A percentile compares a stretch with the other conserved stretches of the same genome.
Evolutionary conservation across 2,113 vertebrate genomes (phyloP).

Genomic region (Sinocyclocheilus maitianheensis): DNA sequence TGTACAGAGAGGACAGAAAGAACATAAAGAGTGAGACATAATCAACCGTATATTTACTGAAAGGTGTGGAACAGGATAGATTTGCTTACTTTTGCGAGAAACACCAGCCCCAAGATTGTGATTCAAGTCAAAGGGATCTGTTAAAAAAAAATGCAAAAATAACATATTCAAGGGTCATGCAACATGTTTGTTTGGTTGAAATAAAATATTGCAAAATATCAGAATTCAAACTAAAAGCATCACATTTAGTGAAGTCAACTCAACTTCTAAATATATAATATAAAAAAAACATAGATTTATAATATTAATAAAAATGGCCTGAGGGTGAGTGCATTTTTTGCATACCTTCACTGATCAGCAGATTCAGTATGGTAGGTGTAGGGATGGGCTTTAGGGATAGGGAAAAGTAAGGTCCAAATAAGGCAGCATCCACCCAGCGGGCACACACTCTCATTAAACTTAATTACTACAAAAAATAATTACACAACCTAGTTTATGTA

Average conservation of each 20-base stretch:
- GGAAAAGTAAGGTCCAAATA: too few relatives aligned
- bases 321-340: too few relatives aligned
- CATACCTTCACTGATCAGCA: too few relatives aligned
- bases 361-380: too few relatives aligned
- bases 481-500: too few relatives aligned
- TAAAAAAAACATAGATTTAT: too few relatives aligned
- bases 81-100: slow-evolving; percentile 93
- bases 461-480: too few relatives aligned
- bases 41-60: neutral
- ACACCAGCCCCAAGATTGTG: slow-evolving; percentile 99
- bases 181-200: neutral
- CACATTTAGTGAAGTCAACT: neutral
- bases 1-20: slow-evolving; percentile 68
- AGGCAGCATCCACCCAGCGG: too few relatives aligned
- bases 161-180: too few relatives aligned
- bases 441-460: too few relatives aligned
- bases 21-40: neutral
- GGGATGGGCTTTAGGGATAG: too few relatives aligned
- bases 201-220: neutral
- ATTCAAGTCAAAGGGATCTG: slow-evolving; percentile 98
- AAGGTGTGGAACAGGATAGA: neutral
- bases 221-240: neutral
- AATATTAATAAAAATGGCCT: too few relatives aligned
- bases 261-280: neutral
- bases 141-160: slow-evolving; percentile 24